A percentile compares a stretch with the other conserved stretches of the same genome.
Evolutionary conservation across 1,140 invertebrate genomes (phyloP).

Genomic region (Cardiocondyla obscurior): DNA sequence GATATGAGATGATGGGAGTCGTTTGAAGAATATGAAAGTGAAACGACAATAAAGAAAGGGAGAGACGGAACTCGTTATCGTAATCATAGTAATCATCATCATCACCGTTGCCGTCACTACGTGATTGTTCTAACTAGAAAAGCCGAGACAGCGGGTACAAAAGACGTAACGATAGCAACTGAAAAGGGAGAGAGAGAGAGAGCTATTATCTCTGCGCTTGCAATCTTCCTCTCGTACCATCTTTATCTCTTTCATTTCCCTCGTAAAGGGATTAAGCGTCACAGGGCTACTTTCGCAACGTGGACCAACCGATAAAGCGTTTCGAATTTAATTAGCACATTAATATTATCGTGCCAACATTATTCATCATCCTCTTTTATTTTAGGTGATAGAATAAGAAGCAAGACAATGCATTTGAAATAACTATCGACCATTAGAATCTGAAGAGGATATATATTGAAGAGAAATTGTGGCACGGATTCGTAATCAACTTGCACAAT

Average conservation of each 20-base stretch:
- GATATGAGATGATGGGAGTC: constrained; percentile 15
- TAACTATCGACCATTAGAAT: neutral
- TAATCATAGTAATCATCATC: neutral
- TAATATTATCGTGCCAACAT: constrained; percentile 55
- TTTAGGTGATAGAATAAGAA: neutral
- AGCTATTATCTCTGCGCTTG: constrained; percentile 68
- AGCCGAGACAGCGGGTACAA: constrained; percentile 61
- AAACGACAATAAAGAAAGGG: constrained; percentile 8
- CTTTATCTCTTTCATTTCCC: constrained; percentile 29
- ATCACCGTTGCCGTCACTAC: constrained; percentile 39
- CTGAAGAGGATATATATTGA: neutral
- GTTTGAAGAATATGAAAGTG: constrained; percentile 23
- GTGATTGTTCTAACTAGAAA: constrained; percentile 66
- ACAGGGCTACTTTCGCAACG: constrained; percentile 54
- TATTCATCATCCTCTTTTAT: constrained; percentile 32
- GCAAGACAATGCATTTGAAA: neutral
- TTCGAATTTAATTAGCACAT: constrained; percentile 53
- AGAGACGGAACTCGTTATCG: constrained; percentile 25
- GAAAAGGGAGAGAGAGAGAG: constrained; percentile 76
- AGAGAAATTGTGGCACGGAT: neutral
- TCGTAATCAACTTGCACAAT: neutral
- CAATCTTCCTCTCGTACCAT: neutral
- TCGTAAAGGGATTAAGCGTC: constrained; percentile 59
- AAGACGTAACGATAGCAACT: constrained; percentile 37
- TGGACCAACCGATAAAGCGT: constrained; percentile 51